phyloP scores from a whole-genome alignment of 2,888 invertebrate genomes.

The Hydrotaea diabolus region DNA sequence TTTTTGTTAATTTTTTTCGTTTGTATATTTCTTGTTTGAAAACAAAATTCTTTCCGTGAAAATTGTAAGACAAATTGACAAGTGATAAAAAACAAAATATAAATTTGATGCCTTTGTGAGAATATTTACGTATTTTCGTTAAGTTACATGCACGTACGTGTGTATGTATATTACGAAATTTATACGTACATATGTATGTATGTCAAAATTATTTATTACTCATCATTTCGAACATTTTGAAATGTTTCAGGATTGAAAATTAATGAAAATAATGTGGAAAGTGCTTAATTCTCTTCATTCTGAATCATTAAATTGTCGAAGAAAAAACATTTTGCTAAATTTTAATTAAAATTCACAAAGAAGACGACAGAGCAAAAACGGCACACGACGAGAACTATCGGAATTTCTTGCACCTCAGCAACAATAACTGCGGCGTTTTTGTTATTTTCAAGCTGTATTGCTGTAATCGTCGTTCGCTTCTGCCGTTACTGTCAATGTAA shows the following conservation, averaged over 20 bases:
- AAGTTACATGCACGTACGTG: too few species aligned
- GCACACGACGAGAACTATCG: slow-evolving; percentile 6
- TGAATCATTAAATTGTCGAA: slow-evolving; percentile 1
- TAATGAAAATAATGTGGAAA: background rate
- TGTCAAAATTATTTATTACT: slow-evolving; percentile 24
- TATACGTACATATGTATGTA: slow-evolving; percentile 4
- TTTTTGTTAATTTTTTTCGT: slow-evolving; percentile 22
- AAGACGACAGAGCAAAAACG: background rate
- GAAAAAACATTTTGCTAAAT: background rate
- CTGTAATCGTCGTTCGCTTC: too few species aligned
- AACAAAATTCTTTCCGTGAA: background rate
- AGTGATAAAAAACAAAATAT: background rate
- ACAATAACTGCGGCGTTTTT: background rate
- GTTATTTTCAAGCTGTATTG: background rate
- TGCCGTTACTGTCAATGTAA: slow-evolving; percentile 16
- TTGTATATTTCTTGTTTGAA: slow-evolving; percentile 25
- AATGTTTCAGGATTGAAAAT: slow-evolving; percentile 7
- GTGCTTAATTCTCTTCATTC: background rate
- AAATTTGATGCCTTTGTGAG: slow-evolving; percentile 25
- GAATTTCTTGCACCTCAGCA: slow-evolving; percentile 13
- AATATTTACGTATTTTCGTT: background rate
- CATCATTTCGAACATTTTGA: background rate
- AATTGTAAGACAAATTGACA: background rate
- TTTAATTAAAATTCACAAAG: background rate
- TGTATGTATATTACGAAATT: too few species aligned